These are phyloP conservation scores for Antedon mediterranea DNA, from an alignment of 53 echinoderm and acorn worm genomes.

Conservation along the genomic window DNA sequence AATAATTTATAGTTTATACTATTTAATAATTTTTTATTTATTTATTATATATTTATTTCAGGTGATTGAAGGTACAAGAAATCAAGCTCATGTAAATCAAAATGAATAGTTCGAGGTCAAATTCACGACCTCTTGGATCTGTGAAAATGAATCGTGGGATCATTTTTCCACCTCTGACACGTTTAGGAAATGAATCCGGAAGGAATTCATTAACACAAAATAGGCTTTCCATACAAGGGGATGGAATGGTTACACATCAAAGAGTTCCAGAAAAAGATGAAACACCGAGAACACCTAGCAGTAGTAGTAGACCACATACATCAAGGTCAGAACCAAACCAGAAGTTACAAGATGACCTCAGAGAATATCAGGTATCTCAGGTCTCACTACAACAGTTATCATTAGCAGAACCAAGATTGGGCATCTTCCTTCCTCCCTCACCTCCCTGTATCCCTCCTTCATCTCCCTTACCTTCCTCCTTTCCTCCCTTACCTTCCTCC, in stretches of 20 bases:
- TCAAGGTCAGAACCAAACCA: constrained; percentile 42
- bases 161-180: constrained; percentile 55
- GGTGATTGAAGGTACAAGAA: no score
- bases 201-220: constrained; percentile 31
- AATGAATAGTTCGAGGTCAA: constrained; percentile 37
- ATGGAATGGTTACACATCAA: constrained; percentile 34
- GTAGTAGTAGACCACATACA: constrained; percentile 35
- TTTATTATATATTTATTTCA: no score
- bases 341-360: constrained; percentile 46
- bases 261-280: neutral
- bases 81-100: neutral
- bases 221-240: constrained; percentile 39
- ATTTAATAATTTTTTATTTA: no score
- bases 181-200: constrained; percentile 48
- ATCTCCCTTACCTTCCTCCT: no score
- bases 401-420: no score
- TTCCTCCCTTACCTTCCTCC: no score
- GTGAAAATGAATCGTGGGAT: constrained; percentile 38
- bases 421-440: no score
- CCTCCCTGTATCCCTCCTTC: no score
- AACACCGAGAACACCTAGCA: constrained; percentile 16
- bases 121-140: constrained; percentile 46
- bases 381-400: no score
- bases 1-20: no score
- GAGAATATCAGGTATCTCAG: constrained; percentile 58